Evolutionary conservation across 2,888 invertebrate genomes (phyloP), one percentile per base, ranked within the genome.

Genomic region (Eutolmus rufibarbis): DNA sequence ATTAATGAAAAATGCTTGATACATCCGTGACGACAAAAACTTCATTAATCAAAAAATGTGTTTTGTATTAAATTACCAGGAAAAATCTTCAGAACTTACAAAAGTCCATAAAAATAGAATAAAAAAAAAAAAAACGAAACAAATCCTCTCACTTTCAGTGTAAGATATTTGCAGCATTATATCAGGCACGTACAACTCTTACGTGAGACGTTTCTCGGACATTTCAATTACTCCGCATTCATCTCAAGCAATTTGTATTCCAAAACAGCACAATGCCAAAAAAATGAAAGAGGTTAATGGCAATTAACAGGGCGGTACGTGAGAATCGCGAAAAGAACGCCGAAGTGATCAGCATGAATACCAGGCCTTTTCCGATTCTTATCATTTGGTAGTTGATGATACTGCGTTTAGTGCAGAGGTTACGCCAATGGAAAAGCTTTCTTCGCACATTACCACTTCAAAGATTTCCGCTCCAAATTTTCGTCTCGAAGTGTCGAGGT

Each of bases 241-340:
- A 77, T 77, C 37, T 23, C 56, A 2, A n/a, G n/a, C 37, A 56
- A 86, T 86, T 86, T 86, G 86, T 86, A 86, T 85, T 85, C 85
- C 85, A 51, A 74, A 46, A 74, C 37, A 43, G 74, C 85, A 74
- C 46, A 74, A 74, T 56, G 56, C 37, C 76, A 37, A 56, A 77
- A 43, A 46, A 66, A 77, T 74, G 77, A 86, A 86, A 43, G 56
- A 86, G 77, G 86, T 86, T 86, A 86, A 86, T 86, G 77, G 86
- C 86, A 86, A 86, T 77, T 86, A 86, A 86, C 74, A 51, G 85
- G 23, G 23, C 23, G 56, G 57, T 85, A 74, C 85, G 74, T 85
- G 82, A 57, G 34, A 82, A 82, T 28, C 34, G 37, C 82, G n/a
- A 23, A n/a, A 31, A 40, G 76, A 28, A 76, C n/a, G 5, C 76